Evolutionary conservation across 2,888 invertebrate species (phyloP).

Genomic region (Sepioteuthis lessoniana): DNA sequence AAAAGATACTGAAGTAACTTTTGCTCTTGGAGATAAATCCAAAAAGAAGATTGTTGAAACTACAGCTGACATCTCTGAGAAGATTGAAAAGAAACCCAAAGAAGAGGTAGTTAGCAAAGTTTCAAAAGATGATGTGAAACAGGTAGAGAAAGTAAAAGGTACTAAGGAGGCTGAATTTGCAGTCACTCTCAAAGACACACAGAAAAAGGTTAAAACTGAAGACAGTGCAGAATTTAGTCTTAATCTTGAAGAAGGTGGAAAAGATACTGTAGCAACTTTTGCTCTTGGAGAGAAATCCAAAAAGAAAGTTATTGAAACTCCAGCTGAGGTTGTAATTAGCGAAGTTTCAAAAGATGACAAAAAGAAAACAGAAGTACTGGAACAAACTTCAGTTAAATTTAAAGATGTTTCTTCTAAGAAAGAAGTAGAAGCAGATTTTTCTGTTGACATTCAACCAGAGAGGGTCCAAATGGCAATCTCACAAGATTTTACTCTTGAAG

Average conservation of each 20-base stretch:
- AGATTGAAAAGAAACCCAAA: conserved; percentile 41
- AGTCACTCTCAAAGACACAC: conserved; percentile 43
- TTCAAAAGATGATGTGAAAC: not conserved
- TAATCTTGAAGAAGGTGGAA: conserved; percentile 53
- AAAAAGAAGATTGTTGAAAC: conserved; percentile 79
- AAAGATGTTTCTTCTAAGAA: not conserved
- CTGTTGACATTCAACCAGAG: conserved; percentile 24
- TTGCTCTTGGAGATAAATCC: conserved; percentile 53
- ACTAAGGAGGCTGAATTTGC: conserved; percentile 25
- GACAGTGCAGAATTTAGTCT: conserved; percentile 52
- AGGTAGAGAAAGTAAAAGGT: not conserved
- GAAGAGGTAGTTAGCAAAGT: conserved; percentile 43
- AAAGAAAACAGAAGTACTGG: conserved; percentile 52
- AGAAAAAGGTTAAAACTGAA: conserved; percentile 38
- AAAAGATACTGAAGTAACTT: conserved; percentile 54
- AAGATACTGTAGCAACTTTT: conserved; percentile 54
- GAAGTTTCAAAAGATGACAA: not conserved
- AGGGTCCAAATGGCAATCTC: not conserved
- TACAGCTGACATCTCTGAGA: conserved; percentile 50
- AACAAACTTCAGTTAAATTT: conserved; percentile 55
- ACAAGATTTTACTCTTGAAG: not conserved
- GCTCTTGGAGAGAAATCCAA: conserved; percentile 54
- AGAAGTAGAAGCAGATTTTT: conserved; percentile 49
- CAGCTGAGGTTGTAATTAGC: not conserved
- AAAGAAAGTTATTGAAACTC: conserved; percentile 79